phyloP scores from a whole-genome alignment of 2,113 vertebrate species.

The Phodopus roborovskii region DNA sequence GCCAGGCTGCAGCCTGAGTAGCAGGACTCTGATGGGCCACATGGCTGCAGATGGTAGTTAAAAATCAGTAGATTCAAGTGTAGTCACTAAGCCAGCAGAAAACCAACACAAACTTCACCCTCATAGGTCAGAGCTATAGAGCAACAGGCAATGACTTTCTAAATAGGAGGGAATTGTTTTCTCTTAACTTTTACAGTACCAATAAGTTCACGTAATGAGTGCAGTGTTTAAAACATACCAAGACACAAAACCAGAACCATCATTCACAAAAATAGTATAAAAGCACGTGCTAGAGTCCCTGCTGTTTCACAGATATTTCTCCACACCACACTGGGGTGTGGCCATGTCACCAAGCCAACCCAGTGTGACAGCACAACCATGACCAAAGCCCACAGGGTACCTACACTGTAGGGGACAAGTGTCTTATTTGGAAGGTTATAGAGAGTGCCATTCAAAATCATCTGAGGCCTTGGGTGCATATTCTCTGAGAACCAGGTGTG shows the following conservation, averaged over 20 bases:
- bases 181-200: not conserved
- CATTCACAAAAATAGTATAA: not conserved
- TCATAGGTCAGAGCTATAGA: not conserved
- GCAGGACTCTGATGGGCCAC: not conserved
- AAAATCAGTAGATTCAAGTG: no score
- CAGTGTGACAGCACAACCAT: not conserved
- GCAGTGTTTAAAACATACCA: conserved; percentile 5
- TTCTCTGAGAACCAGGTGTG: not conserved
- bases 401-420: not conserved
- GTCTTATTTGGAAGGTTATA: not conserved
- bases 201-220: not conserved
- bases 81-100: no score
- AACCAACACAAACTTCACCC: not conserved
- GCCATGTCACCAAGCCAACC: not conserved
- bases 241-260: not conserved
- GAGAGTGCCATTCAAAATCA: not conserved
- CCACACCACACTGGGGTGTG: not conserved
- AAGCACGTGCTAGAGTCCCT: not conserved
- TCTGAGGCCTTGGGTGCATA: no score
- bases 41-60: no score
- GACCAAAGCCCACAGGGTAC: not conserved
- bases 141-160: not conserved
- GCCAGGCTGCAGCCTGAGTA: not conserved
- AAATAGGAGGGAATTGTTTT: not conserved
- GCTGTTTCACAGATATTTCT: not conserved